phyloP scores from a whole-genome alignment of 2,113 vertebrate species.

The Anas platyrhynchos region DNA sequence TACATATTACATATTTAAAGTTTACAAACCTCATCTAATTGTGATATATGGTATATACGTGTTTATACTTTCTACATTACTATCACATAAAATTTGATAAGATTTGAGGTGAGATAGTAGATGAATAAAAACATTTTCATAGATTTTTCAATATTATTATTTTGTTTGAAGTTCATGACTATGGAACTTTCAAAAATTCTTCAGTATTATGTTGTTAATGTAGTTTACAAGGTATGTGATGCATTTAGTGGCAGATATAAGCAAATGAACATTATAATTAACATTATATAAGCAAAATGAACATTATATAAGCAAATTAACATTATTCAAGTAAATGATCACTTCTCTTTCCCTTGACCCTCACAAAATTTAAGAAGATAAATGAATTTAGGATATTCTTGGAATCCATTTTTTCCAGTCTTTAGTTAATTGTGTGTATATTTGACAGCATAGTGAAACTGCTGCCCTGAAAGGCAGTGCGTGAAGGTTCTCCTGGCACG shows the following conservation, averaged over 20 bases:
- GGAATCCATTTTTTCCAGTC: neutral
- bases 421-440: neutral
- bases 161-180: neutral
- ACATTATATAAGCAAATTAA: neutral
- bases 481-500: rapidly evolving
- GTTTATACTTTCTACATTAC: neutral
- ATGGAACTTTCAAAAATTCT: neutral
- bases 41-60: neutral
- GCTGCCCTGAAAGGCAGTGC: rapidly evolving
- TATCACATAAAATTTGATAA: neutral
- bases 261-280: neutral
- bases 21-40: neutral
- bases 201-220: neutral
- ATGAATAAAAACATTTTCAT: neutral
- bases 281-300: neutral
- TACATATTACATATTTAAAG: neutral
- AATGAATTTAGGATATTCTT: neutral
- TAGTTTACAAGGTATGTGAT: neutral
- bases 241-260: neutral
- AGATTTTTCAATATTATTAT: neutral
- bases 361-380: neutral
- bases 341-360: neutral
- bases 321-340: neutral
- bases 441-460: neutral
- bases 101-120: neutral